phyloP scores from a whole-genome alignment of 92 coral and sea anemone genomes.

The Blastomussa wellsi region DNA sequence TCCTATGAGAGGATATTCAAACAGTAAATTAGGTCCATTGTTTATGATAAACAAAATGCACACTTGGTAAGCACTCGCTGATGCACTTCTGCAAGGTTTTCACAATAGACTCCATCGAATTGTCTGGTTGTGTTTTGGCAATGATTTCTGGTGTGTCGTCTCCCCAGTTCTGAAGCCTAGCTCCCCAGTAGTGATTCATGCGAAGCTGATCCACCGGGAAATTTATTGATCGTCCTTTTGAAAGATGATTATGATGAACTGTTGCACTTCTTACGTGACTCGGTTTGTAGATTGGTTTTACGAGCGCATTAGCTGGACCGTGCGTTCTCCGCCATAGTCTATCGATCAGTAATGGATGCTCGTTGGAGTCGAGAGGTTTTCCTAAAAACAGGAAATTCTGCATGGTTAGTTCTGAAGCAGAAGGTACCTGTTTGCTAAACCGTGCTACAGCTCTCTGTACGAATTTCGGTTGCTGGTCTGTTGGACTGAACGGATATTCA shows the following conservation, averaged over 20 bases:
- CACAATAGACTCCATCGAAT: slow-evolving; percentile 50
- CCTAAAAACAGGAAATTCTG: slow-evolving; percentile 67
- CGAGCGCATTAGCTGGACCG: slow-evolving; percentile 53
- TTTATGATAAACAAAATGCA: slow-evolving; percentile 13
- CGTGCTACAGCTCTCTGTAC: slow-evolving; percentile 25
- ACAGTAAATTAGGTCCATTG: slow-evolving; percentile 11
- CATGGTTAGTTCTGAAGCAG: slow-evolving; percentile 56
- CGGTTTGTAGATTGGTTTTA: slow-evolving; percentile 64
- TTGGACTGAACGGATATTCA: slow-evolving; percentile 63
- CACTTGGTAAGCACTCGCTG: slow-evolving; percentile 5
- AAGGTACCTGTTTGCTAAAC: slow-evolving; percentile 18
- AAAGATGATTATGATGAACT: slow-evolving; percentile 55
- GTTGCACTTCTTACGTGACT: slow-evolving; percentile 6
- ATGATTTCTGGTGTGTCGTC: slow-evolving; percentile 69
- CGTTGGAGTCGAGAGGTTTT: slow-evolving; percentile 55
- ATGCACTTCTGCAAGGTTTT: slow-evolving; percentile 41
- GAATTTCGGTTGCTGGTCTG: slow-evolving; percentile 40
- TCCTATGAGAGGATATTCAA: too few relatives aligned
- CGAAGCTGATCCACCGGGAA: slow-evolving; percentile 41
- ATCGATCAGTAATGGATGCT: slow-evolving; percentile 57
- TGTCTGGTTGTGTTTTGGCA: slow-evolving; percentile 47
- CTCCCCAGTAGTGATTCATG: slow-evolving; percentile 82
- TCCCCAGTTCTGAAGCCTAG: slow-evolving; percentile 74
- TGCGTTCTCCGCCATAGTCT: slow-evolving; percentile 64
- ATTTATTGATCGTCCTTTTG: slow-evolving; percentile 19